phyloP scores from a whole-genome alignment of 2,888 invertebrate species.

The Dynastes tityus region DNA sequence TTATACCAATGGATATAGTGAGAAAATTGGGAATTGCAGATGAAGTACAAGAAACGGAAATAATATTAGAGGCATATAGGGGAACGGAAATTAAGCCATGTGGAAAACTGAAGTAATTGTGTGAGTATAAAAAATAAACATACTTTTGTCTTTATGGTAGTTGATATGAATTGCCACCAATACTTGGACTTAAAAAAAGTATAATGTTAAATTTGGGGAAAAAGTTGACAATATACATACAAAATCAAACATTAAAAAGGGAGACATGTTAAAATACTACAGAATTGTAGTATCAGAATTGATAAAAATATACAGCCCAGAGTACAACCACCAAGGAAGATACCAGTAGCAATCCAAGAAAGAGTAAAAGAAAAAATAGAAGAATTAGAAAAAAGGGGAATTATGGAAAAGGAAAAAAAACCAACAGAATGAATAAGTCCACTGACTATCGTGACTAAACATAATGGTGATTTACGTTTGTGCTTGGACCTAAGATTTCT shows the following conservation, averaged over 20 bases:
- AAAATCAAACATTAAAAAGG: background rate
- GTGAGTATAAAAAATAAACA: too few species aligned
- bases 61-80: too few species aligned
- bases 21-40: too few species aligned
- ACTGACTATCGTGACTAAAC: too few species aligned
- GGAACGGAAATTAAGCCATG: too few species aligned
- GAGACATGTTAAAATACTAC: background rate
- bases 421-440: too few species aligned
- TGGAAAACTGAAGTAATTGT: too few species aligned
- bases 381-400: background rate
- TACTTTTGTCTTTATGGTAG: background rate
- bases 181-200: background rate
- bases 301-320: background rate
- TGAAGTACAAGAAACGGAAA: too few species aligned
- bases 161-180: conserved; percentile 7
- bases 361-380: background rate
- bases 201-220: background rate
- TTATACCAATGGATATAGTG: too few species aligned
- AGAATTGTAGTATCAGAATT: background rate
- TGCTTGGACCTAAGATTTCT: too few species aligned
- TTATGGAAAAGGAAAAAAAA: background rate
- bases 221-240: background rate
- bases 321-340: conserved; percentile 13
- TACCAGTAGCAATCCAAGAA: background rate
- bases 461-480: too few species aligned